Evolutionary conservation across 2,797 vertebrate species (phyloP).

Genomic region (Hypotaenidia okinawae): DNA sequence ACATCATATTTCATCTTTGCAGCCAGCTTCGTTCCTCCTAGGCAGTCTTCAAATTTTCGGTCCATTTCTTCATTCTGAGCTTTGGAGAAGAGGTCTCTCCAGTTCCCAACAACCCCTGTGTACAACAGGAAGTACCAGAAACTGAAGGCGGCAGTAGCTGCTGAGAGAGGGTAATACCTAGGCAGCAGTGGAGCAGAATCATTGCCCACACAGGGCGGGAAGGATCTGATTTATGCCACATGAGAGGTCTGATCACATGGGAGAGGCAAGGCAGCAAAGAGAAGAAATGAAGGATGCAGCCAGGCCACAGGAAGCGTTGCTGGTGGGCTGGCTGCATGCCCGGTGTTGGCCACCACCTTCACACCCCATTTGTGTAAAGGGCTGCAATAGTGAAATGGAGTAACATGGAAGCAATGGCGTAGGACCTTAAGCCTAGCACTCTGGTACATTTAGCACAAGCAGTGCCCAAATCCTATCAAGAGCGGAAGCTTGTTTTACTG

Average conservation of each 20-base stretch:
- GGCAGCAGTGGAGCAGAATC: not conserved
- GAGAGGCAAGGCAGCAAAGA: not conserved
- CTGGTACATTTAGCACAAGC: not conserved
- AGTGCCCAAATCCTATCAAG: not conserved
- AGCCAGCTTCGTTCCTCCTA: slow-evolving; percentile 78
- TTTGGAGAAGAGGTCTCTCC: slow-evolving; percentile 81
- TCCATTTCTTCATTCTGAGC: slow-evolving; percentile 83
- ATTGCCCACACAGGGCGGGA: not conserved
- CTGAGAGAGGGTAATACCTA: not conserved
- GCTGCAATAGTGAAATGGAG: not conserved
- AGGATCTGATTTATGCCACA: not conserved
- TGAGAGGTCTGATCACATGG: not conserved
- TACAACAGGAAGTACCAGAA: not conserved
- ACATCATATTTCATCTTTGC: slow-evolving; percentile 77
- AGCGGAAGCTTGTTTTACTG: not conserved
- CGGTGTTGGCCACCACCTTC: not conserved
- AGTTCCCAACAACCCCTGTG: slow-evolving; percentile 83
- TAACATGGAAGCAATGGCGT: not conserved
- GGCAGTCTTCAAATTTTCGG: slow-evolving; percentile 73
- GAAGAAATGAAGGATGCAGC: not conserved
- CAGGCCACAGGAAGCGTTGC: not conserved
- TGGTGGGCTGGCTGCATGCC: not conserved
- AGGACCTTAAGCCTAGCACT: not conserved
- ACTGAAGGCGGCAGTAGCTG: not conserved
- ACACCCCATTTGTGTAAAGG: not conserved